Base-by-base conservation (phyloP, 2,797 vertebrate genomes). In the Megalops cyprinoides region DNA sequence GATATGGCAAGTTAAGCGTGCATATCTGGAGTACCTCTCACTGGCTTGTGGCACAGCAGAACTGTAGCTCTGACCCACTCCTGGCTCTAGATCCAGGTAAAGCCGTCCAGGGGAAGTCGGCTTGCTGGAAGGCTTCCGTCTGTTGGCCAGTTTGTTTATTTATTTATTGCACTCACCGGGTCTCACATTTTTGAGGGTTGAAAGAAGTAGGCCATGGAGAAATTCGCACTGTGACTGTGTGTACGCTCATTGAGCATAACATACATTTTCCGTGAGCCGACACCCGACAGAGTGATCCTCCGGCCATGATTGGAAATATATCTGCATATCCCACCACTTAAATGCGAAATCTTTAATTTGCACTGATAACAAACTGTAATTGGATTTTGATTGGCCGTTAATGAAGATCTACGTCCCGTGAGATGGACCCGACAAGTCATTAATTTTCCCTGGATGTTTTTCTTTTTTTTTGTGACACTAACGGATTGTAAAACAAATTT, bases 371-470 rank as follows among this genome's bases (percentile, higher is more conserved):
- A n/a, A 85, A 84, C 90, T 88, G 89, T 93, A 93, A 94, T 94
- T 93, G 93, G 93, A 94, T 94, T 94, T 92, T 93, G 93, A 94
- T 94, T 94, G 91, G 93, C 91, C 88, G 85, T 91, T 94, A 95
- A 94, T 94, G 92, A 93, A 93, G 92, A 93, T 93, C 91, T 91
- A 92, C 92, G 90, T 91, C 89, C 92, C 90, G 85, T 84, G 90
- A 91, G 89, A 92, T 81, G 84, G 90, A 91, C 86, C 85, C 88
- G 89, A 91, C 89, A 90, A 92, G 90, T 92, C 91, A 91, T 94
- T 77, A 46, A 55, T 73, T 79, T 56, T 73, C 49, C 44, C 3
- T n/a, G 46, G 23, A n/a, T n/a, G n/a, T n/a, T n/a, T n/a, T n/a
- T n/a, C n/a, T n/a, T n/a, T n/a, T 49, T 23, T 25, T 76, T 44